Percentiles rank a stretch among this genome's conserved stretches.
These are phyloP conservation scores for Caerostris extrusa DNA, from an alignment of 1,140 invertebrate species.

Conservation along the genomic window DNA sequence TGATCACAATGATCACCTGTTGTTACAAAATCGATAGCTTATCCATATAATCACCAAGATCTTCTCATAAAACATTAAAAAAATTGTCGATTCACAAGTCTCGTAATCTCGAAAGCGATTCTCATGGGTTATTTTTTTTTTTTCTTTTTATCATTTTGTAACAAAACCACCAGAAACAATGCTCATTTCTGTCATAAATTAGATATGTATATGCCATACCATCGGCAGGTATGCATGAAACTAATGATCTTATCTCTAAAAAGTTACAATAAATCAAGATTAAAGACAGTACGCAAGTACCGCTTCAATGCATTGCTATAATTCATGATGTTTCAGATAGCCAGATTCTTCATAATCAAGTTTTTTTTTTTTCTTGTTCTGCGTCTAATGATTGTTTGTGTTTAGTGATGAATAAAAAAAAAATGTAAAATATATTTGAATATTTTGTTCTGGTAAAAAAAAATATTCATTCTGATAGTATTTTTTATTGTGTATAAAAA, in stretches of 20 bases:
- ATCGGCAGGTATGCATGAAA: conserved; percentile 12
- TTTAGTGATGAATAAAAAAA: too few relatives aligned
- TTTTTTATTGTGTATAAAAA: too few relatives aligned
- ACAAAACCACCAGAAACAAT: conserved; percentile 9
- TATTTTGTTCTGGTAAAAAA: too few relatives aligned
- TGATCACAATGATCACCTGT: too few relatives aligned
- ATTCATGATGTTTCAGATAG: not conserved
- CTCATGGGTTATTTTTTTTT: not conserved
- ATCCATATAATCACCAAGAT: not conserved
- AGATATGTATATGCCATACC: not conserved
- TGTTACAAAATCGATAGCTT: too few relatives aligned
- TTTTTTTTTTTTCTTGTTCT: too few relatives aligned
- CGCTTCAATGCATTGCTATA: not conserved
- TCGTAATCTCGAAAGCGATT: not conserved
- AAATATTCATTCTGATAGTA: too few relatives aligned
- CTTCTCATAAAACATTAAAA: not conserved
- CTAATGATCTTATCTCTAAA: not conserved
- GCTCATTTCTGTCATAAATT: not conserved
- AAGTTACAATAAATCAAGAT: not conserved
- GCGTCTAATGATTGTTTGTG: too few relatives aligned
- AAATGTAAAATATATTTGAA: too few relatives aligned
- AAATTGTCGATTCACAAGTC: not conserved
- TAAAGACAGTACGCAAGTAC: not conserved
- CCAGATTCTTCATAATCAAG: too few relatives aligned
- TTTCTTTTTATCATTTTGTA: not conserved